Evolutionary conservation across 2,797 vertebrate species (phyloP), one percentile per base, ranked within the genome.

Genomic region (Aythya fuligula): DNA sequence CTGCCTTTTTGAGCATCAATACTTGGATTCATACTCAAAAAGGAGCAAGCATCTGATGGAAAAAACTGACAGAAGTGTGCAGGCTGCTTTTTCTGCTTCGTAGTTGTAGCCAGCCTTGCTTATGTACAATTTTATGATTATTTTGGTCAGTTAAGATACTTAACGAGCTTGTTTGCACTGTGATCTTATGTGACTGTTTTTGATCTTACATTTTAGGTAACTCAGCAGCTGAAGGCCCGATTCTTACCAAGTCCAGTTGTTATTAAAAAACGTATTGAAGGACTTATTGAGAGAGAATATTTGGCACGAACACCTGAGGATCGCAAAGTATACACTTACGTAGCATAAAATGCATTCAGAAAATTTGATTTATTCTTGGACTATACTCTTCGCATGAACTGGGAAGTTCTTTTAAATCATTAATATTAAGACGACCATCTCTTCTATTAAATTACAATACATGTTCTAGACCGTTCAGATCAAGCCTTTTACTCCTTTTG

Each of bases 241-340:
- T 99, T 99, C 98, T 98, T 99, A 97, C 99, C 99, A 96, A 99
- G 99, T 97, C 99, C 99, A 84, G 99, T 99, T 98, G 99, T 99
- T 94, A 99, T 99, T 98, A 99, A 99, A 98, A 99, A 99, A 97
- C 99, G 99, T 96, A 99, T 99, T 97, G 99, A 99, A 99, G 99
- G 99, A 99, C 99, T 99, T 98, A 99, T 99, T 99, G 99, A 99
- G 98, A 98, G 99, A 98, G 99, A 99, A 97, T 99, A 99, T 98
- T 98, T 99, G 98, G 99, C 99, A 96, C 98, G 99, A 98, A 99
- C 99, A 94, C 99, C 99, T 89, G 99, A 99, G 97, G 99, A 99
- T 98, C 99, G 99, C 97, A 99, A 99, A 99, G 98, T 99, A 94
- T 99, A 99, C 98, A 99, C 99, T 97, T 99, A 99, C 74, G 99